Evolutionary conservation across 2,888 invertebrate genomes (phyloP), one percentile per base, ranked within the genome.

Genomic region (Microctonus hyperodae): DNA sequence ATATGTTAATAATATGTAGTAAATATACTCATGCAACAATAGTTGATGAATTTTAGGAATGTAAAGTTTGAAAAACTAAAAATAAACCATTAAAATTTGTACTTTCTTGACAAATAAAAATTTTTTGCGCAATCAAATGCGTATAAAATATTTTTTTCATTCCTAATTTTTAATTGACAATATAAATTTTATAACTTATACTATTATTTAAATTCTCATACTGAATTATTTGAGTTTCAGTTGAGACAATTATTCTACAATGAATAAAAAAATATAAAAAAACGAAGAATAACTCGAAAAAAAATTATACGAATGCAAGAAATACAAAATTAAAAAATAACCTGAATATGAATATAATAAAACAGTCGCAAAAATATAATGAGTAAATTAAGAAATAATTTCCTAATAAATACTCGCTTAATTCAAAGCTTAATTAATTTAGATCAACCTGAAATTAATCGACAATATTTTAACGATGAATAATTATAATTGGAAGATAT

Each of bases 401-500:
- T n/a, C 23, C 40, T 40, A 58, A 10, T 2, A 20, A 58, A 22
- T 40, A 48, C 10, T 2, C 20, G 23, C 28, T 11, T 48, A 3
- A 48, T 60, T 48, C 60, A 60, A 40, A 60, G 44, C 59, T 23
- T 20, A 22, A 50, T 50, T 25, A n/a, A 22, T 37, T 16, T 50
- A 31, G 16, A 31, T 31, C 22, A 33, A 51, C 50, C 48, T 22
- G 22, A 61, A 48, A 44, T 62, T 28, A 35, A 31, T 50, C 22
- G 22, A 16, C 13, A 35, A 33, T 33, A 35, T 35, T 48, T 28
- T 10, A 35, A 51, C 22, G 23, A 59, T 20, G 35, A 58, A 23
- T 4, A 25, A 33, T 35, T 50, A 16, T 58, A 55, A 40, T 33
- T 59, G 65, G 65, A 65, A 67, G 67, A 67, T 67, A 67, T 66